phyloP scores from a whole-genome alignment of 2,797 vertebrate genomes.

The Sparidentex hasta region DNA sequence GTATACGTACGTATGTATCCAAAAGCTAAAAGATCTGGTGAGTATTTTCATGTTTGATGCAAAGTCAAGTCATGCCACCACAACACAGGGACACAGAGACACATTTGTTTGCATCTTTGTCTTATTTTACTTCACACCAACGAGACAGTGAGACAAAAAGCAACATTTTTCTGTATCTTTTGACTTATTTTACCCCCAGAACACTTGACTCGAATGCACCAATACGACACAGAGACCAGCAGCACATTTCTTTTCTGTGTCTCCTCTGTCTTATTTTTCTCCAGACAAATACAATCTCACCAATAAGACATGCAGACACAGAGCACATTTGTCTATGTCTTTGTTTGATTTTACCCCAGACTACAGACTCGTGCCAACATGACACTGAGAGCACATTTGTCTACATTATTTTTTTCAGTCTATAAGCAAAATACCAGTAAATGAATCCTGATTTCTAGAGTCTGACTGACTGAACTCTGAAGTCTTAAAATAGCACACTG shows the following conservation, averaged over 20 bases:
- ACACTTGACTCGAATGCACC: too few species aligned
- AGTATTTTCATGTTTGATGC: not conserved
- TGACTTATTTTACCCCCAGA: too few species aligned
- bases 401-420: too few species aligned
- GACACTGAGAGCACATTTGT: too few species aligned
- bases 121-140: too few species aligned
- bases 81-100: slow-evolving; percentile 1
- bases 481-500: slow-evolving; percentile 5
- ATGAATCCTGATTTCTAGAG: not conserved
- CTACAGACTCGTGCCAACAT: not conserved
- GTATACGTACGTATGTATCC: not conserved
- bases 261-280: too few species aligned
- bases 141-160: too few species aligned
- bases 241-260: not conserved
- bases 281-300: too few species aligned
- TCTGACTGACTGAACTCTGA: not conserved
- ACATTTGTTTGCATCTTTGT: not conserved
- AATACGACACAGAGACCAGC: too few species aligned
- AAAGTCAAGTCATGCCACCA: not conserved
- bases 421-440: not conserved
- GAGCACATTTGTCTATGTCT: not conserved
- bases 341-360: not conserved
- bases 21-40: not conserved
- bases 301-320: slow-evolving; percentile 1
- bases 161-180: too few species aligned